Base-by-base conservation (phyloP, 2,888 invertebrate genomes). In the Spisula solida region DNA sequence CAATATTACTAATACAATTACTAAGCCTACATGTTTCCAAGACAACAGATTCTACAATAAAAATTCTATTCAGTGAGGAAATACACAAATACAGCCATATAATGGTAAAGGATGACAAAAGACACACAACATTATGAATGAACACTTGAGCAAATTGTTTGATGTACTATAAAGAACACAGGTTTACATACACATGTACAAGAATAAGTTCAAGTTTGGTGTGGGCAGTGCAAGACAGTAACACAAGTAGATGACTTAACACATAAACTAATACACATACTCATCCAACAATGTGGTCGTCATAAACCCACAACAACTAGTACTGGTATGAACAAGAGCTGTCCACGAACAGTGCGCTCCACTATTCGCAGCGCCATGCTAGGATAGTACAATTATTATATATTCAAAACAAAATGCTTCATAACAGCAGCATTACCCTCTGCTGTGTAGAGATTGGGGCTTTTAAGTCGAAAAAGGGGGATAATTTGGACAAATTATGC, bases 141-240 rank as follows among this genome's bases (percentile, higher is more conserved):
- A 85, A 85, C 85, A 85, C 85, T 85, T 85, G 85, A 85, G 85
- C 85, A 85, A 85, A 79, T 75, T 34, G 29, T 85, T 85, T 78
- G 85, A 85, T 85, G 85, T 85, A 78, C 79, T 56, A 70, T 75
- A 66, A n/a, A 66, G 75, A 83, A 83, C 75, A 85, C 85, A 78
- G 29, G 29, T 75, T 84, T 75, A 75, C 75, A 75, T 75, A 75
- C 75, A 75, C 34, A 75, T 75, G 75, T 75, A 34, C 34, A 75
- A 75, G 34, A 18, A 75, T 75, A 25, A 25, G 25, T 66, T 66
- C n/a, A n/a, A 66, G 25, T 66, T 66, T 66, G 60, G 25, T 66
- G 60, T 66, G 25, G 60, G 60, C 25, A 66, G 60, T 66, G 60
- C 60, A 66, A 25, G 10, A 66, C 60, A 25, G 60, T 66, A 25